Evolutionary conservation across 2,113 vertebrate species (phyloP), one percentile per base, ranked within the genome.

Genomic region (Pholis gunnellus): DNA sequence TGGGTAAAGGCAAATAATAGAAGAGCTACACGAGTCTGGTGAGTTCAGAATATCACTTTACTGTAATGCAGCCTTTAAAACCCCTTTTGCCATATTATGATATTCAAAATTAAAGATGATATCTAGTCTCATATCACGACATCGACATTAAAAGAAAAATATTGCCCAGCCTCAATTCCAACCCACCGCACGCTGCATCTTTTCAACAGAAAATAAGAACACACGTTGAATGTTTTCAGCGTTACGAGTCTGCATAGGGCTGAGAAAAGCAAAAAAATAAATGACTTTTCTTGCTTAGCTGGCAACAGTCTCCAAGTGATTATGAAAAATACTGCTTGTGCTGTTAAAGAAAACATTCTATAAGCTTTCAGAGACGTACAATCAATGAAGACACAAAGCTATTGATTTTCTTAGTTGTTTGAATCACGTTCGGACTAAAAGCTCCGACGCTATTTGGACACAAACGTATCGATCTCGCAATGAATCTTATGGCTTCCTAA

Each of bases 321-420:
- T 7, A 44, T 59, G 29, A 36, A 40, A 22, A 70, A 73, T 15
- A 22, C 31, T 50, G 71, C 71, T 22, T 0, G 38, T 46, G 27
- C 56, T 40, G 27, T 27, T 52, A 54, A 25, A 66, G 36, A 50
- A 82, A 70, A 57, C 40, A 15, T 18, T 48, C 15, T 3, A 0
- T 42, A 8, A 68, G 56, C 15, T 54, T 18, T 25, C 17, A 29
- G 13, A 70, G 79, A 72, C 18, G 11, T 4, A 50, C 66, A 52
- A 67, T 87, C 84, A n/a, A 20, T 75, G n/a, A 36, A 73, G 59
- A 88, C 63, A 76, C 27, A 69, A 34, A 36, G 25, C 22, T 36
- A 85, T 80, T 70, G 75, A 83, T 86, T 71, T 31, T 31, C 52
- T 63, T 0, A 22, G 25, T 13, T 18, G 69, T 59, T 83, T 46